Conservation (phyloP, 1,140 invertebrate species). For the Cyclargus thomasi region DNA sequence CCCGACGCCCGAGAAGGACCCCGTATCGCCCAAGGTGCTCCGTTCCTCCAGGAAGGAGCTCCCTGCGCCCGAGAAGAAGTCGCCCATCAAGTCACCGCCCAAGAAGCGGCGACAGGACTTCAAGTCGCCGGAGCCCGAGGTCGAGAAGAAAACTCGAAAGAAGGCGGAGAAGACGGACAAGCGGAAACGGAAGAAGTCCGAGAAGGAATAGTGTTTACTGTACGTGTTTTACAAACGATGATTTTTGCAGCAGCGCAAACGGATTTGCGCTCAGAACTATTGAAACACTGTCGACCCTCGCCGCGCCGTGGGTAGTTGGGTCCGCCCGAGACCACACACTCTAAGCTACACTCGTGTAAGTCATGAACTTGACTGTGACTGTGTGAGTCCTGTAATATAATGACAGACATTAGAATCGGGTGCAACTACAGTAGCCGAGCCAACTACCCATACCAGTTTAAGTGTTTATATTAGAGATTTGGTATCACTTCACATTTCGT, state of each 20-base stretch:
- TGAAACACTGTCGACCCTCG: slow-evolving; percentile 3
- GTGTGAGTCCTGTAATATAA: neutral
- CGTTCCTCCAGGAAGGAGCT: slow-evolving; percentile 56
- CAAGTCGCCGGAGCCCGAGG: slow-evolving; percentile 44
- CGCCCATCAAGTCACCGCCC: slow-evolving; percentile 46
- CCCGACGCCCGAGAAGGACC: slow-evolving; percentile 36
- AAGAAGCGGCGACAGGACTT: slow-evolving; percentile 55
- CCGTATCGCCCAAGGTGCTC: slow-evolving; percentile 47
- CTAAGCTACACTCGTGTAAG: neutral
- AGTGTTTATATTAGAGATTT: neutral
- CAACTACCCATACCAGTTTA: neutral
- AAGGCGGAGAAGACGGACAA: slow-evolving; percentile 47
- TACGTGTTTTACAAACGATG: slow-evolving; percentile 52
- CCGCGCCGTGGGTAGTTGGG: slow-evolving; percentile 23
- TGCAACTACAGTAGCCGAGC: neutral
- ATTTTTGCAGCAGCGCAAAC: slow-evolving; percentile 29
- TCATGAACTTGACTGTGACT: neutral
- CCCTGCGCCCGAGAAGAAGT: slow-evolving; percentile 38
- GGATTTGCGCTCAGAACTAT: slow-evolving; percentile 30
- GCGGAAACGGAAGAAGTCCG: slow-evolving; percentile 57
- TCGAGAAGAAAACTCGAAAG: slow-evolving; percentile 43
- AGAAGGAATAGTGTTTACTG: slow-evolving; percentile 69
- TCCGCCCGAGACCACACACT: neutral
- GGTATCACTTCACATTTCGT: neutral
- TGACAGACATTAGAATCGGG: too few relatives aligned